phyloP scores from a whole-genome alignment of 1,140 invertebrate genomes.

The Nephila pilipes region DNA sequence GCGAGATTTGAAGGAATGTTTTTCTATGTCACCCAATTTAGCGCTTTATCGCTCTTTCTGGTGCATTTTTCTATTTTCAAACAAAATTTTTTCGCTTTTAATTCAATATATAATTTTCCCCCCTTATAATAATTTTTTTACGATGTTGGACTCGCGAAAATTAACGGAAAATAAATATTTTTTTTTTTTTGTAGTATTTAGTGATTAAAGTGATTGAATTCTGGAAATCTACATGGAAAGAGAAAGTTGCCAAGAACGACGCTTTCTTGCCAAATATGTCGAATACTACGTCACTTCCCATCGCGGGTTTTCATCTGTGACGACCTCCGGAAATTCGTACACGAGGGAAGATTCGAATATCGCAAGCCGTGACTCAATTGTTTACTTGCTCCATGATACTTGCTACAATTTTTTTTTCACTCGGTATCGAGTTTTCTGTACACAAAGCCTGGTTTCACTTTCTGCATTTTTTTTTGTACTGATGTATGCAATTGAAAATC shows the following conservation, averaged over 20 bases:
- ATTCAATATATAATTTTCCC: not conserved
- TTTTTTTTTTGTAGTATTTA: too few species aligned
- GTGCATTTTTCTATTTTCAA: not conserved
- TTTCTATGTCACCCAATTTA: not conserved
- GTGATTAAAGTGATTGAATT: not conserved
- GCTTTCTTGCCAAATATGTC: not conserved
- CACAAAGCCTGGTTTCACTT: too few species aligned
- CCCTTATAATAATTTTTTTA: too few species aligned
- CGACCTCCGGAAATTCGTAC: not conserved
- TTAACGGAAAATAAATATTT: too few species aligned
- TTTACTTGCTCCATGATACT: not conserved
- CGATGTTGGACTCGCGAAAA: too few species aligned
- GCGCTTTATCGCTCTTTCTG: not conserved
- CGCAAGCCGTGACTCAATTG: not conserved
- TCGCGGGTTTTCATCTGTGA: not conserved
- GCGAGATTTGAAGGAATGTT: conserved; percentile 9
- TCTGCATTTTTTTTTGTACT: too few species aligned
- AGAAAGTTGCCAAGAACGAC: not conserved
- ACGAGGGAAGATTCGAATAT: conserved; percentile 28
- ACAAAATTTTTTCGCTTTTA: not conserved
- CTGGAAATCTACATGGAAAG: not conserved
- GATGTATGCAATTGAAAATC: too few species aligned
- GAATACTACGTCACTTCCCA: not conserved
- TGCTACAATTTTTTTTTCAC: too few species aligned
- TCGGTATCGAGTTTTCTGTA: too few species aligned